Conservation (phyloP, 1,140 invertebrate species). For the Phocides pigmalion region DNA sequence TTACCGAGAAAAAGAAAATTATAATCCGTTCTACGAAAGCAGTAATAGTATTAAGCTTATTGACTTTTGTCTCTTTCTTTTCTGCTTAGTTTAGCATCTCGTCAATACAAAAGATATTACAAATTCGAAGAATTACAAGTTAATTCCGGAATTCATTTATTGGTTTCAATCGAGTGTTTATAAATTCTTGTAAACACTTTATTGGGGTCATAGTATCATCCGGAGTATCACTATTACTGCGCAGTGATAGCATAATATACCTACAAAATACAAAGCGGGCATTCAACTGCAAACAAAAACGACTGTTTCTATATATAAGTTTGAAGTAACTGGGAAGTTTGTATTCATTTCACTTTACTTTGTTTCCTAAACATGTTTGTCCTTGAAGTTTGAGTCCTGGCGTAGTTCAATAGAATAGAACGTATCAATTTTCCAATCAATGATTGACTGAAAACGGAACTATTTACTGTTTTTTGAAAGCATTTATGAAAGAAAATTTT, state of each 20-base stretch:
- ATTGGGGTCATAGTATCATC: conserved; percentile 1
- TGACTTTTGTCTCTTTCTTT: neutral
- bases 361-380: neutral
- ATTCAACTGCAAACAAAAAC: neutral
- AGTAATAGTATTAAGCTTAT: too few relatives aligned
- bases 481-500: too few relatives aligned
- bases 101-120: too few relatives aligned
- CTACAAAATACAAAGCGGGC: neutral
- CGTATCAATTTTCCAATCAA: neutral
- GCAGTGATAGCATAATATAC: neutral
- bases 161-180: too few relatives aligned
- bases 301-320: neutral
- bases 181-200: neutral
- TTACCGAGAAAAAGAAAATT: too few relatives aligned
- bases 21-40: too few relatives aligned
- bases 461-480: too few relatives aligned
- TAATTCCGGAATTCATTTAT: neutral
- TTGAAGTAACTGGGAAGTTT: neutral
- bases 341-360: neutral
- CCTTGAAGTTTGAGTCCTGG: neutral
- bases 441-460: too few relatives aligned
- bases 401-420: neutral
- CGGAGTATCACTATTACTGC: neutral
- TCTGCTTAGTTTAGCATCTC: too few relatives aligned
- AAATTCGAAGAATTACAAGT: neutral